Evolutionary conservation across 1,140 invertebrate species (phyloP), one percentile per base, ranked within the genome.

Genomic region (Eumeta japonica): DNA sequence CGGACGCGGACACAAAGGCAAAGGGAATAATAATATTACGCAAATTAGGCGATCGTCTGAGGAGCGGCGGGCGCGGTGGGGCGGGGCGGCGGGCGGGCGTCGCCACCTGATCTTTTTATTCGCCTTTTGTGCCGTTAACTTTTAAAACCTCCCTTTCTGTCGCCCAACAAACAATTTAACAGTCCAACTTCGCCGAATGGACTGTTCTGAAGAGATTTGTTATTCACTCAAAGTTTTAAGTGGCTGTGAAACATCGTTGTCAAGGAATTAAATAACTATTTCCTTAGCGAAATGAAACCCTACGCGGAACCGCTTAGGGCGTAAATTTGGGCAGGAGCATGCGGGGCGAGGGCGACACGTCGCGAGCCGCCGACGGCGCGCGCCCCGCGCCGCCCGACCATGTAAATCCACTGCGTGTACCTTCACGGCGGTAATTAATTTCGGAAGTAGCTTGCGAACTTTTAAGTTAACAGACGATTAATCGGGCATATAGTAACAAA

Each of bases 151-250:
- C 55, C 56, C 62, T 48, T 52, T 60, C 46, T 50, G 51, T 60
- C 51, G 58, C 47, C 55, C 48, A 50, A 61, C 58, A 64, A 67
- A 68, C 62, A 70, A 63, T 68, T 70, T 66, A 70, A 67, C 60
- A 55, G 56, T 36, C 45, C 53, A 68, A 72, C 62, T 72, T 60
- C 46, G 52, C 47, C 41, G 50, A 60, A 64, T 60, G 57, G 55
- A 71, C 65, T 67, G 65, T 70, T 61, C 52, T 48, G 54, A 59
- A 47, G 48, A 62, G 65, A 67, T 72, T 70, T 72, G 67, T 67
- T 68, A 67, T 63, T 67, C 62, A 62, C 58, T 72, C 55, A 58
- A 63, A 68, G 50, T 72, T 72, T 72, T 65, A 67, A 68, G 67
- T 66, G 62, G 55, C 58, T 72, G 67, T 62, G 62, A 67, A 64